A percentile compares a stretch with the other conserved stretches of the same genome.
These are phyloP conservation scores for Ammodytes dubius DNA, from an alignment of 2,113 vertebrate genomes.

Conservation along the genomic window DNA sequence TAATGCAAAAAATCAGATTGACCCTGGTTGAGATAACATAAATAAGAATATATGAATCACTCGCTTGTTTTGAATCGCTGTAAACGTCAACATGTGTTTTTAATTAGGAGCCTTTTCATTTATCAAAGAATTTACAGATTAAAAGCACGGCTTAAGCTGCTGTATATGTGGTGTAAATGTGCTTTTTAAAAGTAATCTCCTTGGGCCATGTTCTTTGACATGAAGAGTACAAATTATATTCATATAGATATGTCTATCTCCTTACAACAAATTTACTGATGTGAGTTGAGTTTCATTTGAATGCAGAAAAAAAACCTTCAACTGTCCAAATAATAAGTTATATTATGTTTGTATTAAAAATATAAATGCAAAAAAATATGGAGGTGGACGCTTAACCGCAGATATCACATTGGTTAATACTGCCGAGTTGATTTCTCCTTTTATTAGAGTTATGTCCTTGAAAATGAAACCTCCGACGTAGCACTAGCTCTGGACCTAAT, in stretches of 20 bases:
- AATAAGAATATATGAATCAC: background rate
- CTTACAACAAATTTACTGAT: background rate
- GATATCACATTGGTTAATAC: conserved; percentile 17
- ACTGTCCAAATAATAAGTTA: background rate
- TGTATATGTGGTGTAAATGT: background rate
- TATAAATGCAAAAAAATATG: conserved; percentile 1
- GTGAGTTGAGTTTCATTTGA: background rate
- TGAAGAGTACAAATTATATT: background rate
- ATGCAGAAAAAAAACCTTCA: background rate
- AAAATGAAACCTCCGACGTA: conserved; percentile 60
- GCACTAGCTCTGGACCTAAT: conserved; percentile 65
- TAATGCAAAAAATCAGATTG: background rate
- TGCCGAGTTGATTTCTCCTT: conserved; percentile 40
- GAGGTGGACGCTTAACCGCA: background rate
- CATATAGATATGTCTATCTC: background rate
- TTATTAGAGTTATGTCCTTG: conserved; percentile 69
- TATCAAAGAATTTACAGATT: background rate
- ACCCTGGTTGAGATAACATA: background rate
- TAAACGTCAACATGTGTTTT: background rate
- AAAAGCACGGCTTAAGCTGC: background rate
- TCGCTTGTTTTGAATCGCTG: background rate
- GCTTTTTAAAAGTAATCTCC: background rate
- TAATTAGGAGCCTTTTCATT: background rate
- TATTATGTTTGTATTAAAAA: conserved; percentile 1
- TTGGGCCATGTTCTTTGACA: background rate